Base-by-base conservation (phyloP, 2,113 vertebrate genomes). In the Tyrannus savana region DNA sequence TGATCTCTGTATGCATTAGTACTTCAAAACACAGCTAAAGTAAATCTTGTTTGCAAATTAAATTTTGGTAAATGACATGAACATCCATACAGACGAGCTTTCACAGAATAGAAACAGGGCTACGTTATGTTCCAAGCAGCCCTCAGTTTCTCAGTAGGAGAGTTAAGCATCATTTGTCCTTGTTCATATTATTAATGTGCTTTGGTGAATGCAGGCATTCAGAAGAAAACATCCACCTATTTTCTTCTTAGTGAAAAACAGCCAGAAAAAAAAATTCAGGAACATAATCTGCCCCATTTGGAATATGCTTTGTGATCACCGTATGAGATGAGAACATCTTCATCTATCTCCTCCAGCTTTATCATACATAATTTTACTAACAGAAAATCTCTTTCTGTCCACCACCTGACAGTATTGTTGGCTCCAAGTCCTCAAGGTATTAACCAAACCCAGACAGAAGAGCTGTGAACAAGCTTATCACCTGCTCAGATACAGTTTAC, bases 41-140 rank as follows among this genome's bases (percentile, higher is more conserved):
- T 87, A 92, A 86, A 88, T 93, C 92, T 79, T 72, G 85, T 90
- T 89, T 87, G 89, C 86, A 96, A 95, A 97, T 95, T 95, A 92
- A 59, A 87, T 95, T 92, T 90, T 7, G 16, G 90, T 90, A 83
- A 95, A 92, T 81, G 73, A 84, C 92, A 81, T 2, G 31, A 88
- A 53, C 60, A 81, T 84, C 76, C 83, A 95, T 84, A 89, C 72
- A 92, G 94, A 94, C 0, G 1, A 89, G 79, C 86, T 94, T 92
- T 58, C 80, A 93, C 41, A 84, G 83, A 90, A 77, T 3, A 90
- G 77, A 94, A 87, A 84, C 4, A 77, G 52, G 35, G 24, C 83
- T 90, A 72, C 52, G 73, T 77, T 67, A 91, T 3, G 8, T 66
- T 80, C 58, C 78, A 85, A 81, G 37, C 4, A 93, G 72, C n/a